Percentiles rank a stretch among this genome's conserved stretches.
These are phyloP conservation scores for Plagodis dolabraria DNA, from an alignment of 2,888 invertebrate species.

Conservation along the genomic window DNA sequence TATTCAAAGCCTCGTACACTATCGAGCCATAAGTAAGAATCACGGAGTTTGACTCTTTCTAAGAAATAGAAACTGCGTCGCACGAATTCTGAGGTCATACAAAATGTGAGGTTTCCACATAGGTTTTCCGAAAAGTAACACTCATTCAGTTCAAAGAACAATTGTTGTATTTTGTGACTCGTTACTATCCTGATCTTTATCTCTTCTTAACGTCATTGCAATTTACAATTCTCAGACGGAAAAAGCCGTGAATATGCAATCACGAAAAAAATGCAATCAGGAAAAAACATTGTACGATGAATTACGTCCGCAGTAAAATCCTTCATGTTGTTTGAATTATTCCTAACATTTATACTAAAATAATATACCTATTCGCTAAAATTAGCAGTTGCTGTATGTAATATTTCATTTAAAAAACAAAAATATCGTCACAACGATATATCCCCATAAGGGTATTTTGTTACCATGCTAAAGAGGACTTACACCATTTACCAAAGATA, in stretches of 20 bases:
- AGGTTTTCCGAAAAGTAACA: conserved; percentile 14
- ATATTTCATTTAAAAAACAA: no score
- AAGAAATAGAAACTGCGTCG: not conserved
- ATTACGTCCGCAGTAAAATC: no score
- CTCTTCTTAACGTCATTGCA: conserved; percentile 9
- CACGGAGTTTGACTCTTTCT: no score
- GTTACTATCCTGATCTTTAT: conserved; percentile 19
- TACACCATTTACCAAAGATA: not conserved
- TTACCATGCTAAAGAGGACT: no score
- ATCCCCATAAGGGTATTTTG: no score
- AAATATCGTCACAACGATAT: no score
- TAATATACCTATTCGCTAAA: no score
- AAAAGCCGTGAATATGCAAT: not conserved
- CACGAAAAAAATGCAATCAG: not conserved
- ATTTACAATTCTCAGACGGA: conserved; percentile 1
- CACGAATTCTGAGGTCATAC: conserved; percentile 19
- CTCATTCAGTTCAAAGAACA: conserved; percentile 24
- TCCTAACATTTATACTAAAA: no score
- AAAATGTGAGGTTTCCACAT: conserved; percentile 3
- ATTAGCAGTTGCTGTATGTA: no score
- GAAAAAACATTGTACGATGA: not conserved
- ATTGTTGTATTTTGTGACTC: conserved; percentile 2
- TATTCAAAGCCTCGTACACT: no score
- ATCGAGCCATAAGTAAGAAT: no score
- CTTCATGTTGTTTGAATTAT: no score